A percentile compares a stretch with the other conserved stretches of the same genome.
These are phyloP conservation scores for Peromyscus attwateri DNA, from an alignment of 2,797 vertebrate genomes.

Conservation along the genomic window DNA sequence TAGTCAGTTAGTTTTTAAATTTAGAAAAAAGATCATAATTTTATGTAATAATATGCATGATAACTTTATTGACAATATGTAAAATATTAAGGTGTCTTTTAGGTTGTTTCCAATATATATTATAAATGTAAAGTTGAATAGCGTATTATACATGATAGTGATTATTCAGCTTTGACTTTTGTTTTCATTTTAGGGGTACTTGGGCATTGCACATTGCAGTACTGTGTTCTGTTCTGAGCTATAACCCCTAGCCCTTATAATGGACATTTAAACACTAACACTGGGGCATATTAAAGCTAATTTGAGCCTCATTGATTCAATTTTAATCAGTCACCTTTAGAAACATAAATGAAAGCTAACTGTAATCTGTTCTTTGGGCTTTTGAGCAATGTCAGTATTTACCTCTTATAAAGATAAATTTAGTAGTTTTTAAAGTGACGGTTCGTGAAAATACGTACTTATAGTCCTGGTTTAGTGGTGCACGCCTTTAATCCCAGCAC, in stretches of 20 bases:
- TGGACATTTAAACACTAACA: slow-evolving; percentile 22
- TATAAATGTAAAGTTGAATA: slow-evolving; percentile 19
- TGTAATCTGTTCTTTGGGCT: background rate
- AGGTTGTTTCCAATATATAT: slow-evolving; percentile 43
- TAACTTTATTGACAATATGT: slow-evolving; percentile 26
- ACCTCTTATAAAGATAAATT: background rate
- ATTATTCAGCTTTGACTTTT: background rate
- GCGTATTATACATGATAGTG: background rate
- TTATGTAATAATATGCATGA: background rate
- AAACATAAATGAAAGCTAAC: slow-evolving; percentile 7
- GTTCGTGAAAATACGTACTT: slow-evolving; percentile 35
- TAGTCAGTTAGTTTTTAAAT: slow-evolving; percentile 48
- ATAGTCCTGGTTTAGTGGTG: background rate
- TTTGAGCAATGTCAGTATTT: slow-evolving; percentile 24
- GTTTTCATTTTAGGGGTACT: background rate
- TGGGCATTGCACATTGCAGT: background rate
- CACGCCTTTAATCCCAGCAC: background rate
- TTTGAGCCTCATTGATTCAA: background rate
- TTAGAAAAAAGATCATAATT: slow-evolving; percentile 15
- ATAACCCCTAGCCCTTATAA: background rate
- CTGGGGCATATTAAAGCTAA: background rate
- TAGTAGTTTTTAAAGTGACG: background rate
- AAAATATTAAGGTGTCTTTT: slow-evolving; percentile 46
- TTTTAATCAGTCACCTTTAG: slow-evolving; percentile 30
- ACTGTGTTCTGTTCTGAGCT: background rate